These are phyloP conservation scores for Trichosurus vulpecula DNA, from an alignment of 2,797 vertebrate genomes.

Conservation along the genomic window DNA sequence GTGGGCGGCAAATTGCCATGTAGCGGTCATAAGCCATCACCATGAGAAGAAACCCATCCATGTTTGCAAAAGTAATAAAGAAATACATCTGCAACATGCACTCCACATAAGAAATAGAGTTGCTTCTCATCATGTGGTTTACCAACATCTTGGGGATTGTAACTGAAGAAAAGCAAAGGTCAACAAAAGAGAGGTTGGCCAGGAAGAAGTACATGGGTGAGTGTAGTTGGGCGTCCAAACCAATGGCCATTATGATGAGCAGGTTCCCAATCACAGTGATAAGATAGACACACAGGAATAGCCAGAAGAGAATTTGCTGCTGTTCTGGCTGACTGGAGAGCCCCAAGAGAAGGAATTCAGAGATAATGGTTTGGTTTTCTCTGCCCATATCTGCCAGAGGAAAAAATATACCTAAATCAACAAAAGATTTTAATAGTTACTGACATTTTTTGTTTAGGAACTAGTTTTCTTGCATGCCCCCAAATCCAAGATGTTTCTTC, in stretches of 20 bases:
- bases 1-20: conserved; percentile 48
- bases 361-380: conserved; percentile 51
- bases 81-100: conserved; percentile 76
- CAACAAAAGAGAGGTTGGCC: conserved; percentile 57
- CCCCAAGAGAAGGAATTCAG: conserved; percentile 71
- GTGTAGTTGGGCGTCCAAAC: conserved; percentile 55
- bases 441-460: not conserved
- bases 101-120: conserved; percentile 49
- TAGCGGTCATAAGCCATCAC: conserved; percentile 72
- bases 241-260: conserved; percentile 71
- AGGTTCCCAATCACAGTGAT: conserved; percentile 69
- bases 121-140: conserved; percentile 15
- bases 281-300: conserved; percentile 72
- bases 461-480: not conserved
- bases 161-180: conserved; percentile 66
- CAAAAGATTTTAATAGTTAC: not conserved
- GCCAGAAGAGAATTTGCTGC: conserved; percentile 54
- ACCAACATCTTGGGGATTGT: conserved; percentile 59
- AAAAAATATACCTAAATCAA: not conserved
- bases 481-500: not conserved
- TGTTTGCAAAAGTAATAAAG: conserved; percentile 67
- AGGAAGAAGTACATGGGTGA: conserved; percentile 72
- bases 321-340: conserved; percentile 58
- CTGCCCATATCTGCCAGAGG: not conserved
- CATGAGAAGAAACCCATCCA: conserved; percentile 72